Conservation (phyloP, 2,888 invertebrate species). For the Drosophila meridionalis region DNA sequence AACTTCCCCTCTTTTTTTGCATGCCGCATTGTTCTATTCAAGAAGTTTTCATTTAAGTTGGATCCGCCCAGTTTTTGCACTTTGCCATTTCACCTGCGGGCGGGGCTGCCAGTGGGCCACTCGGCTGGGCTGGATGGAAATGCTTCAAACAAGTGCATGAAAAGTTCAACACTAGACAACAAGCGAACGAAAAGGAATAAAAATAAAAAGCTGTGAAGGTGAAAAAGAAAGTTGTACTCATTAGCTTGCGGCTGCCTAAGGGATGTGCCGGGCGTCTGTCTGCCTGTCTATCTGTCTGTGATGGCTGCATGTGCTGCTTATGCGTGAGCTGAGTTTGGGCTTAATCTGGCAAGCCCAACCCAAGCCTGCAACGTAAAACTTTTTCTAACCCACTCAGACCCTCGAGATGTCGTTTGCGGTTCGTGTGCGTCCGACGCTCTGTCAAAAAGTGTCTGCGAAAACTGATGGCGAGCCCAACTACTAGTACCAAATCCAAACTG, state of each 20-base stretch:
- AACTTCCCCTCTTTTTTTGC: slow-evolving; percentile 9
- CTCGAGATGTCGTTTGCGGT: slow-evolving; percentile 56
- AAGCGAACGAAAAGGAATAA: slow-evolving; percentile 6
- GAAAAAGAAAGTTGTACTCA: slow-evolving; percentile 62
- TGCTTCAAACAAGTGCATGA: slow-evolving; percentile 43
- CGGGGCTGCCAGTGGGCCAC: neutral
- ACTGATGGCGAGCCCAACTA: slow-evolving; percentile 35
- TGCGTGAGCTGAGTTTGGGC: slow-evolving; percentile 51
- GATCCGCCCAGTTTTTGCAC: slow-evolving; percentile 17
- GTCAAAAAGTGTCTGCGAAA: slow-evolving; percentile 63
- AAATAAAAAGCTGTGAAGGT: slow-evolving; percentile 28
- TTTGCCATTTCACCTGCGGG: slow-evolving; percentile 15
- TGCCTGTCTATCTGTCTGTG: neutral
- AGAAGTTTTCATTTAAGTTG: slow-evolving; percentile 41
- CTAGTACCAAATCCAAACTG: slow-evolving; percentile 2
- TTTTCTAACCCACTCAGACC: slow-evolving; percentile 50
- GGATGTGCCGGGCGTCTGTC: neutral
- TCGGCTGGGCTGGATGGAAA: slow-evolving; percentile 5
- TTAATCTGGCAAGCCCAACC: slow-evolving; percentile 38
- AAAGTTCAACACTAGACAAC: slow-evolving; percentile 45
- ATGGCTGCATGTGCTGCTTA: slow-evolving; percentile 48
- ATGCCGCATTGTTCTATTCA: slow-evolving; percentile 42
- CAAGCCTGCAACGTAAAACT: slow-evolving; percentile 51
- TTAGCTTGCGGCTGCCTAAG: slow-evolving; percentile 65
- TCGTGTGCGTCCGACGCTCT: slow-evolving; percentile 52